phyloP scores from a whole-genome alignment of 2,113 vertebrate genomes.

The Grallaria varia region DNA sequence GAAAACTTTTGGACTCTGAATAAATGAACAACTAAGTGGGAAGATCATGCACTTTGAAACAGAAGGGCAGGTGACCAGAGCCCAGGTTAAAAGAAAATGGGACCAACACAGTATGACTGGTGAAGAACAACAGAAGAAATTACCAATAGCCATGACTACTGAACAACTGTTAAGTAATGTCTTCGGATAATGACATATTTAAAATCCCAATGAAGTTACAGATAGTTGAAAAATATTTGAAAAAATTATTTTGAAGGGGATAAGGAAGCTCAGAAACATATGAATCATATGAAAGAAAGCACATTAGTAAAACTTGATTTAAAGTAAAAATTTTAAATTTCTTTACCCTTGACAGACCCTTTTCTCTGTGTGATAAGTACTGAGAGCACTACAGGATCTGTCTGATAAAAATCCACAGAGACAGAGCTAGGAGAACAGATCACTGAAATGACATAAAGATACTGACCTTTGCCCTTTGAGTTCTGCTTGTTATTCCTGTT shows the following conservation, averaged over 20 bases:
- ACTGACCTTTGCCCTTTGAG: slow-evolving; percentile 8
- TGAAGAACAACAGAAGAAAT: background rate
- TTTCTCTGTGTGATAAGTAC: background rate
- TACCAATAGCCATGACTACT: background rate
- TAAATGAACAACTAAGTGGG: background rate
- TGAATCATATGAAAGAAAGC: background rate
- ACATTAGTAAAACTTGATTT: background rate
- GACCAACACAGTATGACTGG: background rate
- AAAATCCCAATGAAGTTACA: background rate
- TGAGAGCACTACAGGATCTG: background rate
- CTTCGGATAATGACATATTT: background rate
- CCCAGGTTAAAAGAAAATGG: background rate
- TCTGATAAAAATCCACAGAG: background rate
- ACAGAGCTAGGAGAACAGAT: background rate
- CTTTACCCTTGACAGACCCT: background rate
- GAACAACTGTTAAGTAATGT: background rate
- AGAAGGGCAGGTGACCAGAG: background rate
- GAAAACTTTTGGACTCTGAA: background rate
- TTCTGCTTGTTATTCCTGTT: background rate
- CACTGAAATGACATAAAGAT: background rate
- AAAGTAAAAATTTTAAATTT: background rate
- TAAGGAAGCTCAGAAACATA: background rate
- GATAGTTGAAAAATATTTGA: background rate
- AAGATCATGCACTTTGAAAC: background rate
- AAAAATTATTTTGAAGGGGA: background rate